Percentiles rank a stretch among this genome's conserved stretches.
Evolutionary conservation across 1,140 invertebrate genomes (phyloP).

Genomic region (Trypoxylus dichotomus): DNA sequence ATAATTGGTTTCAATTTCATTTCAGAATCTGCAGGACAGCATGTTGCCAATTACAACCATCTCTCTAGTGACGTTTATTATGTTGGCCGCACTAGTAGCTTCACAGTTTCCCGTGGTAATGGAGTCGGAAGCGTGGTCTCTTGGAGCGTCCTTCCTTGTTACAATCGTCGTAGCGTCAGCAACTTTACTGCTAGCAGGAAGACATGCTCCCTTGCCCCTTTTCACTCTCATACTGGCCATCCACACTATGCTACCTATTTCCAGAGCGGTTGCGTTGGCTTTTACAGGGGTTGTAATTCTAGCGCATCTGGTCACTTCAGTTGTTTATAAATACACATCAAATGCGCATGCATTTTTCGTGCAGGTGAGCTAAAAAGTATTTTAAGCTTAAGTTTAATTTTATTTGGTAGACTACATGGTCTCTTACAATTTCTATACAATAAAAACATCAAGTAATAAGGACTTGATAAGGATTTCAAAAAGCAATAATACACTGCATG

Average conservation of each 20-base stretch:
- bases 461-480: too few species aligned
- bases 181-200: constrained; percentile 56
- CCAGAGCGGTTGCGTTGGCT: constrained; percentile 62
- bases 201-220: constrained; percentile 64
- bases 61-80: constrained; percentile 55
- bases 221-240: constrained; percentile 68
- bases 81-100: constrained; percentile 55
- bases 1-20: constrained; percentile 43
- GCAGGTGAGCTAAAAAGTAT: constrained; percentile 9
- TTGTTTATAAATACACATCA: constrained; percentile 46
- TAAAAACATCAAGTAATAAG: too few species aligned
- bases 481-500: too few species aligned
- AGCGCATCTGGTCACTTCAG: constrained; percentile 59
- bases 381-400: too few species aligned
- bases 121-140: constrained; percentile 58
- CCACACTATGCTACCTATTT: constrained; percentile 73
- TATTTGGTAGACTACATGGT: too few species aligned
- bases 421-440: too few species aligned
- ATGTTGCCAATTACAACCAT: constrained; percentile 54
- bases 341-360: not conserved
- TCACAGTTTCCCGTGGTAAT: constrained; percentile 58
- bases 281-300: constrained; percentile 62
- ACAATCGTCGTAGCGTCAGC: constrained; percentile 55
- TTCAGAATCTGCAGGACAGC: constrained; percentile 57
- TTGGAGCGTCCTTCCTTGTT: constrained; percentile 58